Evolutionary conservation across 2,797 vertebrate species (phyloP).

Genomic region (Eulemur rubriventer): DNA sequence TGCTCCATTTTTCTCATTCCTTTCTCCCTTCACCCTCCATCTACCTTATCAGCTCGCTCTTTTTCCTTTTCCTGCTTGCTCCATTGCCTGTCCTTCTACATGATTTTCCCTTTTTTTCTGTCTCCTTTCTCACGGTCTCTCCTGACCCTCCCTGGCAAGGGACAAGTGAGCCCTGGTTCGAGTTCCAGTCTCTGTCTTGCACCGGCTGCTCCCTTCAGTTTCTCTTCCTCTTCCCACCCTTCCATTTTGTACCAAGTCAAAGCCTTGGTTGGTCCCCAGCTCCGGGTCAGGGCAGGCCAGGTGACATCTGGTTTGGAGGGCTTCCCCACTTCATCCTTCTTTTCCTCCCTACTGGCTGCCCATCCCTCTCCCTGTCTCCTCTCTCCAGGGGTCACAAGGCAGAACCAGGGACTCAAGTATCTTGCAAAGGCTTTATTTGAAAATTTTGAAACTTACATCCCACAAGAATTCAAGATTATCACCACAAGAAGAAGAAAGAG

Average conservation of each 20-base stretch:
- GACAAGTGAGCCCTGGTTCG: not conserved
- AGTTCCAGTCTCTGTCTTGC: not conserved
- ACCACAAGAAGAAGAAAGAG: conserved; percentile 87
- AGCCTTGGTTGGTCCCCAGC: not conserved
- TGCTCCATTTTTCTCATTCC: conserved; percentile 62
- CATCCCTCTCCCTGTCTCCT: not conserved
- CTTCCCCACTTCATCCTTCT: not conserved
- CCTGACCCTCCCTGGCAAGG: conserved; percentile 22
- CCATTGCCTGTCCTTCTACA: not conserved
- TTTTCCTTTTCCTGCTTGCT: conserved; percentile 31
- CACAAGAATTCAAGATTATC: conserved; percentile 88
- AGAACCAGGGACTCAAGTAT: conserved; percentile 78
- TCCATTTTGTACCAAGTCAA: not conserved
- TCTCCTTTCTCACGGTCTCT: conserved; percentile 15
- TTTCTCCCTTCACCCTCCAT: conserved; percentile 39
- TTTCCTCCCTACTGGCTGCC: not conserved
- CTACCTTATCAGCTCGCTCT: conserved; percentile 62
- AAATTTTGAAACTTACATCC: conserved; percentile 89
- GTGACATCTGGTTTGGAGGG: not conserved
- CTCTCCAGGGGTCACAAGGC: conserved; percentile 50
- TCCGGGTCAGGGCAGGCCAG: not conserved
- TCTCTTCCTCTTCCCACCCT: not conserved
- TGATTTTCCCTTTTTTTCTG: not conserved
- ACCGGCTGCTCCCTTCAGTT: not conserved
- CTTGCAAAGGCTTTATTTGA: conserved; percentile 90